phyloP scores from a whole-genome alignment of 2,113 vertebrate species.

The Serinus canaria region DNA sequence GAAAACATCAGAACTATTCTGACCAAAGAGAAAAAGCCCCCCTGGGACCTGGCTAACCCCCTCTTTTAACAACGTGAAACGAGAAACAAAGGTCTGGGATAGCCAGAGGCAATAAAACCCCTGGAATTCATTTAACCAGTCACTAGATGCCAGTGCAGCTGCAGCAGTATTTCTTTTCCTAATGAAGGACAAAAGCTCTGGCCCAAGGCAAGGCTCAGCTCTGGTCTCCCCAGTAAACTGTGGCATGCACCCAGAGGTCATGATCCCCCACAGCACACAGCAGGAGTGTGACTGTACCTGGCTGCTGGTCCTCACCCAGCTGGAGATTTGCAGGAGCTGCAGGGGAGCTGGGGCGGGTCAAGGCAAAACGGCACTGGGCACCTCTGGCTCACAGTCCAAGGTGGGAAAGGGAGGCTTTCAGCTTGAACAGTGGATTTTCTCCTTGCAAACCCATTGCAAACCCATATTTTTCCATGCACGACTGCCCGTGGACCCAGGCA shows the following conservation, averaged over 20 bases:
- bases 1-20: conserved; percentile 40
- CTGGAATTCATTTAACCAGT: conserved; percentile 67
- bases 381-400: not conserved
- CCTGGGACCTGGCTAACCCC: conserved; percentile 24
- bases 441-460: not conserved
- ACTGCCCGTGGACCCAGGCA: not conserved
- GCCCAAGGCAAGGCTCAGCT: not conserved
- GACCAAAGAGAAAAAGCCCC: conserved; percentile 46
- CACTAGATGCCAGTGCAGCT: conserved; percentile 68
- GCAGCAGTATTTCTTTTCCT: conserved; percentile 53
- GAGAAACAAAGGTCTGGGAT: conserved; percentile 56
- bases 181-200: conserved; percentile 35
- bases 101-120: conserved; percentile 62
- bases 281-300: accelerated
- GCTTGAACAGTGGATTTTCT: not conserved
- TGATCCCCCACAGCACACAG: not conserved
- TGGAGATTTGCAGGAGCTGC: not conserved
- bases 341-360: not conserved
- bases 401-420: not conserved
- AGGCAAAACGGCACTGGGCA: accelerated
- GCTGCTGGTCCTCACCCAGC: not conserved
- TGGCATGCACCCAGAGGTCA: not conserved
- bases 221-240: not conserved
- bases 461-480: not conserved
- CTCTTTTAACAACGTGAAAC: conserved; percentile 48